Evolutionary conservation across 2,888 invertebrate species (phyloP).

Genomic region (Tribolium freemani): DNA sequence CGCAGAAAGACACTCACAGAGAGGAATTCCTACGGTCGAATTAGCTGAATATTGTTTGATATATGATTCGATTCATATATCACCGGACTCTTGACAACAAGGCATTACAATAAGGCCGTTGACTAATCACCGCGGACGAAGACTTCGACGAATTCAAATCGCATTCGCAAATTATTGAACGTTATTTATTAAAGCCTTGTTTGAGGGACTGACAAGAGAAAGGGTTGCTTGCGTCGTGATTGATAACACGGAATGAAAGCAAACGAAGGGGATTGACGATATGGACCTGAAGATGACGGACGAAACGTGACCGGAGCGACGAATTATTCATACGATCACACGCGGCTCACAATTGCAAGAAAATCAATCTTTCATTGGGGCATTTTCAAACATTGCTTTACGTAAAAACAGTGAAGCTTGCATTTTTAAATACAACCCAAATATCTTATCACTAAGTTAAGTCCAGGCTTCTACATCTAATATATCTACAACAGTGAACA

Average conservation of each 20-base stretch:
- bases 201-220: slow-evolving; percentile 6
- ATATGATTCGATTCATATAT: slow-evolving; percentile 66
- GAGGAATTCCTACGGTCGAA: slow-evolving; percentile 50
- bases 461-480: too few species aligned
- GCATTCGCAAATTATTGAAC: slow-evolving; percentile 10
- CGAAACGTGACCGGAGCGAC: slow-evolving; percentile 16
- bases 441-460: too few species aligned
- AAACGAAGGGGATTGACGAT: slow-evolving; percentile 31
- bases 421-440: too few species aligned
- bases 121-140: slow-evolving; percentile 61
- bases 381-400: too few species aligned
- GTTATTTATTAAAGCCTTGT: not conserved
- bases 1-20: slow-evolving; percentile 48
- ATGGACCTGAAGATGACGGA: slow-evolving; percentile 18
- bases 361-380: too few species aligned
- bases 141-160: slow-evolving; percentile 23
- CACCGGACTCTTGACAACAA: slow-evolving; percentile 62
- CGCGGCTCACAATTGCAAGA: too few species aligned
- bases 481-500: too few species aligned
- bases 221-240: slow-evolving; percentile 38
- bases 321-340: too few species aligned
- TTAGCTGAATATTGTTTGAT: slow-evolving; percentile 63
- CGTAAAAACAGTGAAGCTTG: too few species aligned
- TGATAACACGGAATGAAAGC: slow-evolving; percentile 45
- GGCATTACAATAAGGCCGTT: slow-evolving; percentile 62